Evolutionary conservation across 37 sponge, comb jelly and placozoan species (phyloP), one percentile per base, ranked within the genome.

Genomic region (Cliona cf. orientalis): DNA sequence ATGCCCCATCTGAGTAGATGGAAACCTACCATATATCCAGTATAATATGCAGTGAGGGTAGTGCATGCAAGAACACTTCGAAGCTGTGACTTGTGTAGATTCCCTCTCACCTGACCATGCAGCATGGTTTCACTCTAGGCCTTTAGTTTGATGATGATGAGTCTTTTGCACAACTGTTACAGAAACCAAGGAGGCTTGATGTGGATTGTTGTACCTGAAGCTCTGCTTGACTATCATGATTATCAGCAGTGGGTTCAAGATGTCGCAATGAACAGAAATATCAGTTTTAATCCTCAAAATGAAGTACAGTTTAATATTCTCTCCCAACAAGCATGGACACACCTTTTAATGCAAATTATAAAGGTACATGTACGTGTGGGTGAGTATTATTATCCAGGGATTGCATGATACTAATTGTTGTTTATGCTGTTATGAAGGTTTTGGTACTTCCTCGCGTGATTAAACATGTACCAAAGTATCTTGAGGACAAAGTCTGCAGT

Each of bases 121-220:
- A n/a, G 11, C 55, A 49, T 17, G 17, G 17, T 17, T 49, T 49
- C 55, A n/a, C n/a, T n/a, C n/a, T n/a, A n/a, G n/a, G n/a, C n/a
- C n/a, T 32, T 71, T 1, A 25, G 23, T 62, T 19, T n/a, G 29
- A n/a, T 62, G 64, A 14, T 62, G 6, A 7, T 23, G 12, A n/a
- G 6, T 62, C 28, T 28, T 7, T 14, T 6, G 6, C 23, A 7
- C 23, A 7, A 62, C 64, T 12, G 6, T 42, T 59, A 14, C 34
- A 90, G 92, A 72, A 83, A 62, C 57, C 90, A 92, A 32, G 93
- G 93, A 45, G 93, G 66, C 58, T 37, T 79, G 81, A 0, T 92
- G 57, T 74, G 85, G 72, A 40, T 69, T 64, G 41, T 84, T 49
- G 34, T 44, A 7, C 82, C 93, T n/a, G 93, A 92, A 23, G 38